Evolutionary conservation across 2,113 vertebrate genomes (phyloP), one percentile per base, ranked within the genome.

Genomic region (Vicugna pacos): DNA sequence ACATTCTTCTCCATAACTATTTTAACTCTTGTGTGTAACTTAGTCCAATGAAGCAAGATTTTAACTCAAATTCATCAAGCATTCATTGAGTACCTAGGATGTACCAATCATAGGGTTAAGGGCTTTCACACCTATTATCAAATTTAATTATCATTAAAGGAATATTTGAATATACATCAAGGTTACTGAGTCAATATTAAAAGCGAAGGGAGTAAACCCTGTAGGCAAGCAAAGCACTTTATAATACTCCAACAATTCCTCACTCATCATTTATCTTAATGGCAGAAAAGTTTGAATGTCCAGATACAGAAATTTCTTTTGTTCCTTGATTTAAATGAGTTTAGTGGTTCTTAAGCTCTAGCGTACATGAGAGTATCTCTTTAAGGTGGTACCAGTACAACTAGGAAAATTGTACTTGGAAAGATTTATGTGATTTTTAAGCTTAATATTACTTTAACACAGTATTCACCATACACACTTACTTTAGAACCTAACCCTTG

Each of bases 81-180:
- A 89, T 73, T 73, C 77, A 75, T 30, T 79, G 67, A 81, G 2
- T 75, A 82, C 58, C 60, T 76, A 83, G 35, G 38, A 84, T 84
- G 30, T 77, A 69, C 42, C 17, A 32, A 46, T 69, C 35, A 70
- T 28, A 85, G 69, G 65, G 70, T 8, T 76, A 64, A 65, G 46
- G 32, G 48, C n/a, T 84, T 84, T 75, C 69, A 64, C 1, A 12
- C 82, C 35, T 50, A 72, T 89, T 32, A 48, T 5, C 76, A 75
- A 72, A 82, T 75, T 89, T 54, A 82, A 82, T 89, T 89, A 38
- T 92, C 50, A 67, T 64, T 76, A 79, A 70, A 93, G 77, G 70
- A 79, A 54, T 81, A 52, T 88, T 88, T 88, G 48, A 67, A 79
- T 70, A 89, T 38, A 26, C 46, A 48, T 84, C 30, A 79, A 89